Base-by-base conservation (phyloP, 2,113 vertebrate species). In the Cyphomyrus plagiostoma region DNA sequence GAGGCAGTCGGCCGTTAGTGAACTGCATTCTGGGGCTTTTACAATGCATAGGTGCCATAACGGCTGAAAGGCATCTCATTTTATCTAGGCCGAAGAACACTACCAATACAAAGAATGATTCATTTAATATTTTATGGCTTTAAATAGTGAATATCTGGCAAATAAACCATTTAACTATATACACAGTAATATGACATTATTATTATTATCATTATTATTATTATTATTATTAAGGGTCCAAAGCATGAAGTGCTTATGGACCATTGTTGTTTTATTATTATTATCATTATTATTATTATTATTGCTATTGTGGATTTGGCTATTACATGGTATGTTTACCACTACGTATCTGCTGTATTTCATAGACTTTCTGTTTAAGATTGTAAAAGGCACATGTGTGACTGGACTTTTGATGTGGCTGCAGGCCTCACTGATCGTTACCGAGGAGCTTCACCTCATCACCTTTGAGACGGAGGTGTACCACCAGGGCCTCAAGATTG, bases 381-480 rank as follows among this genome's bases (percentile, higher is more conserved):
- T 19, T 80, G 46, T 70, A 26, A 26, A 4, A 46, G 7, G 45
- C 88, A 35, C n/a, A 50, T 56, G 3, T 52, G 23, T 91, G n/a
- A 26, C 58, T 46, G 90, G 56, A 2, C 35, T 46, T 42, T 39
- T 11, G 91, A 23, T n/a, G 90, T 91, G 42, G 50, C 21, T 89
- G 0, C 49, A 99, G 98, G 98, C 98, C 8, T 99, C 98, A 0
- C 95, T 99, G 91, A 99, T 99, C 7, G 98, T 99, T 90, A 99
- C 98, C 0, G 98, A 99, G 93, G 98, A 99, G 93, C 97, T 99
- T 88, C 98, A 99, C 62, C 96, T 99, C 70, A 99, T 99, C 95
- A 99, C 98, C 1, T 99, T 99, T 10, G 98, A 99, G 95, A 99
- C 98, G 0, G 98, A 99, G 90, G 98, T 99, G 39, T 99, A 99